Evolutionary conservation across 2,888 invertebrate genomes (phyloP).

Genomic region (Magallana nippona): DNA sequence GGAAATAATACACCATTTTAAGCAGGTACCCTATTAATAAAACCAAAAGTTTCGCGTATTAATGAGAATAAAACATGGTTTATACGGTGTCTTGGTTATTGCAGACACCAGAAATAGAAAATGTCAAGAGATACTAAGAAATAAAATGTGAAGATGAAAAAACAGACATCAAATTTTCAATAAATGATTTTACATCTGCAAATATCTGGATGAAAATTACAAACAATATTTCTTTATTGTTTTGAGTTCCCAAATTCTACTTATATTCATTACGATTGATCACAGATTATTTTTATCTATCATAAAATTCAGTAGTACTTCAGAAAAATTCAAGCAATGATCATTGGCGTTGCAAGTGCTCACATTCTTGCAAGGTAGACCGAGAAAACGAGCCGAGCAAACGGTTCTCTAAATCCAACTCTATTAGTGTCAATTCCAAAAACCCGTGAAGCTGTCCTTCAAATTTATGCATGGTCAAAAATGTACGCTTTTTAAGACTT

Average conservation of each 20-base stretch:
- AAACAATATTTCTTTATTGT: no score
- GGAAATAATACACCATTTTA: slow-evolving; percentile 1
- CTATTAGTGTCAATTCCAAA: slow-evolving; percentile 38
- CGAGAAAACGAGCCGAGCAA: neutral
- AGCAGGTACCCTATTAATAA: slow-evolving; percentile 10
- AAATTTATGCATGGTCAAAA: slow-evolving; percentile 37
- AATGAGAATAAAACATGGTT: neutral
- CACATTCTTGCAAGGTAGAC: neutral
- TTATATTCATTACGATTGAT: no score
- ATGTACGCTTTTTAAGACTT: slow-evolving; percentile 41
- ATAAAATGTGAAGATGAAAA: no score
- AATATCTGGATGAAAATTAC: no score
- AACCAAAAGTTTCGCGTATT: neutral
- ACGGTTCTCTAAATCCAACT: neutral
- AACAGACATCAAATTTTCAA: no score
- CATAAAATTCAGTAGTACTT: no score
- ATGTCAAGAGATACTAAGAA: no score
- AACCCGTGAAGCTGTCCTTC: slow-evolving; percentile 8
- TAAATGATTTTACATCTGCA: no score
- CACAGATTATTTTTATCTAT: no score
- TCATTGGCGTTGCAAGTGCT: no score
- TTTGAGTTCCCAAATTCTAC: no score
- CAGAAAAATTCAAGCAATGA: no score
- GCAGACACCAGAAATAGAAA: neutral
- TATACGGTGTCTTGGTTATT: neutral